Percentiles rank a stretch among this genome's conserved stretches.
These are phyloP conservation scores for Magallana ariakensis DNA, from an alignment of 1,140 invertebrate species.

Conservation along the genomic window DNA sequence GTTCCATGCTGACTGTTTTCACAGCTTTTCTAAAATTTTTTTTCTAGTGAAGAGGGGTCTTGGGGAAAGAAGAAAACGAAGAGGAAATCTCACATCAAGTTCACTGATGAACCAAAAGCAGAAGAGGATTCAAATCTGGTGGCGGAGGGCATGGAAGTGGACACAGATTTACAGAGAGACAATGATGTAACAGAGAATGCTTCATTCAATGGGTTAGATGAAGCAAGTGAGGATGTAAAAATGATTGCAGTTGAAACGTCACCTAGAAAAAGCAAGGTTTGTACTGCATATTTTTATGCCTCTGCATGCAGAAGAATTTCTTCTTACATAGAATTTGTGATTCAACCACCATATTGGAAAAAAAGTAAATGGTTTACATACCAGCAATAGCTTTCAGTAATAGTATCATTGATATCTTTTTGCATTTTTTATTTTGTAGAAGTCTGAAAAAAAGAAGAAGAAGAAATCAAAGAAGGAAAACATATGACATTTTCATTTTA, in stretches of 20 bases:
- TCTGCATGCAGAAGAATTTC: no score
- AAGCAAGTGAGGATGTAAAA: neutral
- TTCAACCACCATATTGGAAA: no score
- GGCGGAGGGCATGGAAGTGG: neutral
- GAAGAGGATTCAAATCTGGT: neutral
- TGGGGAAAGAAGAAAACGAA: neutral
- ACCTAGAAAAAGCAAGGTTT: neutral
- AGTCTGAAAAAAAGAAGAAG: neutral
- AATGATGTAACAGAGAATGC: neutral
- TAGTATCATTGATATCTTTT: neutral
- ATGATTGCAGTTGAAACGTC: neutral
- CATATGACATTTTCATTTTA: neutral
- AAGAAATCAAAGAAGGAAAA: slow-evolving; percentile 35
- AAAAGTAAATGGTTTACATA: no score
- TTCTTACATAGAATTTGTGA: no score
- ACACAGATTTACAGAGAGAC: neutral
- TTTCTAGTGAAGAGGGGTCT: neutral
- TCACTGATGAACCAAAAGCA: neutral
- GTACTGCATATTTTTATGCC: no score
- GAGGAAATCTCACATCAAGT: neutral
- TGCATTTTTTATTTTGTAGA: neutral
- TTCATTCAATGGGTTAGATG: neutral
- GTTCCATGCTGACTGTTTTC: no score
- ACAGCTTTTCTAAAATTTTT: neutral
- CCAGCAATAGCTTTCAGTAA: no score